A percentile compares a stretch with the other conserved stretches of the same genome.
Conservation (phyloP, 1,140 invertebrate genomes). For the Diorhabda elongata region DNA sequence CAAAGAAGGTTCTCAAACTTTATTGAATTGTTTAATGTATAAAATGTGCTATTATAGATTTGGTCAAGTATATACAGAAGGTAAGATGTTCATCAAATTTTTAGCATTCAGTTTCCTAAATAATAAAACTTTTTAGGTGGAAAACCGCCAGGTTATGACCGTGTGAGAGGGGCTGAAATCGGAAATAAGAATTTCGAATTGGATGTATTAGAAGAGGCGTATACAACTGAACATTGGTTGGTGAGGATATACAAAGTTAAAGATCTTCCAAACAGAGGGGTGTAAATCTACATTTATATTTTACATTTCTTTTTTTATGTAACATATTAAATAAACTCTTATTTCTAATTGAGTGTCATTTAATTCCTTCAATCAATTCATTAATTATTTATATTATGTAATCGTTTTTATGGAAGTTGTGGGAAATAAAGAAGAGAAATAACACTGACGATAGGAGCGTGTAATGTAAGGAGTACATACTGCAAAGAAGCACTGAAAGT, state of each 20-base stretch:
- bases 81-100: slow-evolving; percentile 52
- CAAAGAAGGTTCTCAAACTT: slow-evolving; percentile 77
- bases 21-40: slow-evolving; percentile 93
- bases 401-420: no score
- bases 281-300: slow-evolving; percentile 8
- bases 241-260: slow-evolving; percentile 95
- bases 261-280: slow-evolving; percentile 77
- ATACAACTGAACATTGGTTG: slow-evolving; percentile 98
- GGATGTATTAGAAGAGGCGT: slow-evolving; percentile 88
- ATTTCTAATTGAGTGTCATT: not conserved
- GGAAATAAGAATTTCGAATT: slow-evolving; percentile 94
- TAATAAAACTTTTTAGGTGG: slow-evolving; percentile 47
- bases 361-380: no score
- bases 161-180: slow-evolving; percentile 87
- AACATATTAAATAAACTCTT: not conserved
- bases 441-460: no score
- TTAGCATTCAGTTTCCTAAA: not conserved
- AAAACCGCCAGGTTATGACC: slow-evolving; percentile 85
- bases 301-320: slow-evolving; percentile 6
- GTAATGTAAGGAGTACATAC: no score
- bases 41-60: slow-evolving; percentile 96
- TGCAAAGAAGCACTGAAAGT: no score
- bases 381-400: no score
- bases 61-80: slow-evolving; percentile 92
- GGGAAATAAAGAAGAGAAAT: no score